phyloP scores from a whole-genome alignment of 2,888 invertebrate species.

The Melanostoma mellinum region DNA sequence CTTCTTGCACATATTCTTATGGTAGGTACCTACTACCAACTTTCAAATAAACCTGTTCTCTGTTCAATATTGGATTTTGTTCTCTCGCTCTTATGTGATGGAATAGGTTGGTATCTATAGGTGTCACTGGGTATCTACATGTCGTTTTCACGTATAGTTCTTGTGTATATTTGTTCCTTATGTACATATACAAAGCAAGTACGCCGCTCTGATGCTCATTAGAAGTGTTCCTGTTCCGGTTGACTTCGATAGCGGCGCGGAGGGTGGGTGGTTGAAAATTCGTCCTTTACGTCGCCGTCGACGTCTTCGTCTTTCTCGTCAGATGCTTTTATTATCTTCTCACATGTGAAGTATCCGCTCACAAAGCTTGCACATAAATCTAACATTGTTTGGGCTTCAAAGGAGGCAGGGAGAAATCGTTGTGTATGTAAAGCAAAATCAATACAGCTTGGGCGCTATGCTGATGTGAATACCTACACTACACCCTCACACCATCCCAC shows the following conservation, averaged over 20 bases:
- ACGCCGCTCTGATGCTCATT: constrained; percentile 69
- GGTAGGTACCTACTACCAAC: not conserved
- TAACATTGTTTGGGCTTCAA: constrained; percentile 59
- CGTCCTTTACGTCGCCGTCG: constrained; percentile 6
- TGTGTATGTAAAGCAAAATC: constrained; percentile 60
- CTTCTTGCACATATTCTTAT: constrained; percentile 12
- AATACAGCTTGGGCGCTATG: constrained; percentile 59
- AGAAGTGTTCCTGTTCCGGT: constrained; percentile 73
- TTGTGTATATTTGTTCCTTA: constrained; percentile 58
- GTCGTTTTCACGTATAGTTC: constrained; percentile 28
- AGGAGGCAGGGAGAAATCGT: constrained; percentile 18
- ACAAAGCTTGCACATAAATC: constrained; percentile 71
- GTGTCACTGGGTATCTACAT: constrained; percentile 51
- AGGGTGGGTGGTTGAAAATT: constrained; percentile 2
- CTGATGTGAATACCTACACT: not conserved
- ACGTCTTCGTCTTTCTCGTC: constrained; percentile 13
- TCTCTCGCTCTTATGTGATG: constrained; percentile 51
- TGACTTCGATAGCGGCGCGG: constrained; percentile 52
- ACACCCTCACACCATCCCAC: not conserved
- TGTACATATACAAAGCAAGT: constrained; percentile 67
- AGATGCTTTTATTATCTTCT: constrained; percentile 72
- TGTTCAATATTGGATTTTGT: constrained; percentile 62
- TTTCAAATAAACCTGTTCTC: constrained; percentile 61
- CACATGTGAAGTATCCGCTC: constrained; percentile 71
- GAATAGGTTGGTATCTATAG: constrained; percentile 32